phyloP scores from a whole-genome alignment of 2,113 vertebrate genomes.

The Camelus dromedarius region DNA sequence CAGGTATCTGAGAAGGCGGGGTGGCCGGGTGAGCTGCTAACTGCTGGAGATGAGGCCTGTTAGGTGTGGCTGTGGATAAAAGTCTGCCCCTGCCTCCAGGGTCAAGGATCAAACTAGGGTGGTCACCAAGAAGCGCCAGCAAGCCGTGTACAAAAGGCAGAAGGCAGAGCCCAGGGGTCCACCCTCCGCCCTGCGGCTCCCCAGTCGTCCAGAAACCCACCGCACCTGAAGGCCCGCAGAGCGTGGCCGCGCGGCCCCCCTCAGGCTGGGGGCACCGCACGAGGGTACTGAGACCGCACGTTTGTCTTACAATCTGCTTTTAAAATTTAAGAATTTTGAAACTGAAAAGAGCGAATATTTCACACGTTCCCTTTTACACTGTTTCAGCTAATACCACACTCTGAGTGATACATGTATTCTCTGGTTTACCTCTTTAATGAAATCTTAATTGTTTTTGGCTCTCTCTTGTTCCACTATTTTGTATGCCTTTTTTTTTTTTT shows the following conservation, averaged over 20 bases:
- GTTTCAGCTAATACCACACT: slow-evolving; percentile 31
- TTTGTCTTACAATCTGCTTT: not conserved
- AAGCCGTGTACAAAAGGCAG: not conserved
- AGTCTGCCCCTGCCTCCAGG: not conserved
- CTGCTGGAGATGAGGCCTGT: not conserved
- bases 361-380: slow-evolving; percentile 28
- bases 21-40: not conserved
- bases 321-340: slow-evolving; percentile 52
- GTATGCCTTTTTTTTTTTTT: not conserved
- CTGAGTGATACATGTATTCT: slow-evolving; percentile 30
- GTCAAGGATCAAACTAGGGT: not conserved
- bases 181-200: not conserved
- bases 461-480: slow-evolving; percentile 43
- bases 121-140: not conserved
- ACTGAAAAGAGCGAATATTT: not conserved
- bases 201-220: not conserved
- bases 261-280: not conserved
- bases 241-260: not conserved
- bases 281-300: not conserved
- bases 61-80: not conserved
- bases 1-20: not conserved
- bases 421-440: slow-evolving; percentile 30
- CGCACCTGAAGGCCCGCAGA: not conserved
- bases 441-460: slow-evolving; percentile 7
- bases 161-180: not conserved